A percentile compares a stretch with the other conserved stretches of the same genome.
phyloP scores from a whole-genome alignment of 2,888 invertebrate species.

The Caenorhabditis imperialis region DNA sequence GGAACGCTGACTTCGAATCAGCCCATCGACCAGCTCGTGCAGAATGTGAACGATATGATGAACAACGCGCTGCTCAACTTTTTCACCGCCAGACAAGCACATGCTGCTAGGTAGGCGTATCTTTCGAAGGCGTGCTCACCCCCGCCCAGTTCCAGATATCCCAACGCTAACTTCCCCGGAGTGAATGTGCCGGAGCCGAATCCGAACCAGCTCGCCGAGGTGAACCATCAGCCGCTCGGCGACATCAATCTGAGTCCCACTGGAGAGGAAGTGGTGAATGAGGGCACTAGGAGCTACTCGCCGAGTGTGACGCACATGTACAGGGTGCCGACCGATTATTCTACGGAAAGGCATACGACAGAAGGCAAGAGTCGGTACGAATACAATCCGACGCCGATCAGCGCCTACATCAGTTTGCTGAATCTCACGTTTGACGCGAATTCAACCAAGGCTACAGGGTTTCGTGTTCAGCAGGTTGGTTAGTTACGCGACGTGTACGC shows the following conservation, averaged over 20 bases:
- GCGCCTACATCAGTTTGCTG: constrained; percentile 11
- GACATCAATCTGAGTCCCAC: no score
- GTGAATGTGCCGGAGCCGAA: not conserved
- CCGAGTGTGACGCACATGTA: constrained; percentile 28
- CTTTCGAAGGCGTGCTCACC: no score
- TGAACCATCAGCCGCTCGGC: not conserved
- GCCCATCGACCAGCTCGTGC: constrained; percentile 7
- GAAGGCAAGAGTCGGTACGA: not conserved
- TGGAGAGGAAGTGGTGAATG: no score
- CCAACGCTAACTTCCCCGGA: not conserved
- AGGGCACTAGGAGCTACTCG: not conserved
- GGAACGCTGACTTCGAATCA: constrained; percentile 3
- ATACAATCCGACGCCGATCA: constrained; percentile 6
- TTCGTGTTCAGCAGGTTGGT: constrained; percentile 2
- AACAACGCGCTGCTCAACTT: constrained; percentile 31
- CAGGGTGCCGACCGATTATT: not conserved
- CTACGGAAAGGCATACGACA: not conserved
- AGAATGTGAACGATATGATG: constrained; percentile 24
- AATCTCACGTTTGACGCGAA: constrained; percentile 9
- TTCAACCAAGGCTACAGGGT: constrained; percentile 8
- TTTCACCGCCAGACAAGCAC: constrained; percentile 2
- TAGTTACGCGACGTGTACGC: no score
- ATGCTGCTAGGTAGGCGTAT: no score
- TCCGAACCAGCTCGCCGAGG: not conserved
- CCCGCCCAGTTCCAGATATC: no score